Evolutionary conservation across 2,113 vertebrate species (phyloP).

Genomic region (Furnarius figulus): DNA sequence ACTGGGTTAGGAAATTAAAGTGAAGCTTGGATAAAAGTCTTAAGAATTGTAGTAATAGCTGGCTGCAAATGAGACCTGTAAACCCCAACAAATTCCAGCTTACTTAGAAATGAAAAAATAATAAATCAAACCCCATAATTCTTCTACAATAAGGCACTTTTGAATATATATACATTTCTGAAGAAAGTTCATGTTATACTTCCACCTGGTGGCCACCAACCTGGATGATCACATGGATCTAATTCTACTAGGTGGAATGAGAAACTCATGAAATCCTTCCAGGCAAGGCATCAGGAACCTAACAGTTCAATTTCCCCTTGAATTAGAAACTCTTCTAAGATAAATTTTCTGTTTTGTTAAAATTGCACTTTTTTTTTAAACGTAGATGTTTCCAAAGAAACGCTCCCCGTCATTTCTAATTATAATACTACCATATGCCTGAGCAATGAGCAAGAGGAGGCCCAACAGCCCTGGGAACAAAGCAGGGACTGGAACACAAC

Average conservation of each 20-base stretch:
- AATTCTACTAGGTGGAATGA: not conserved
- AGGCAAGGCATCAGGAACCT: not conserved
- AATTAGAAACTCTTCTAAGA: not conserved
- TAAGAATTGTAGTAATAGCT: not conserved
- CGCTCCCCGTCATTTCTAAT: not conserved
- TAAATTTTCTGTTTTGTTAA: not conserved
- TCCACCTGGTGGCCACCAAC: conserved; percentile 29
- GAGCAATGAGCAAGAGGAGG: not conserved
- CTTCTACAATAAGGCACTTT: not conserved
- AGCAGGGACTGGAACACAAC: not conserved
- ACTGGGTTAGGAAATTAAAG: not conserved
- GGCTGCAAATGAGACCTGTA: not conserved
- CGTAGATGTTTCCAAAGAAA: not conserved
- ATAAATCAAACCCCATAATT: not conserved
- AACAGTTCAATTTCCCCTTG: not conserved
- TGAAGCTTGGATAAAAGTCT: not conserved
- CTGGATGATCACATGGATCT: not conserved
- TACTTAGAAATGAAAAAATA: not conserved
- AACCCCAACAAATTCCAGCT: not conserved
- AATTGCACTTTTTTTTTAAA: not conserved
- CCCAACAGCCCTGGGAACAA: not conserved
- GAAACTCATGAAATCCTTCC: not conserved
- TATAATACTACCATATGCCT: not conserved
- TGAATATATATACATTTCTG: not conserved
- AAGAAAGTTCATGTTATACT: not conserved